Evolutionary conservation across 2,797 vertebrate species (phyloP).

Genomic region (Rhinogobio ventralis): DNA sequence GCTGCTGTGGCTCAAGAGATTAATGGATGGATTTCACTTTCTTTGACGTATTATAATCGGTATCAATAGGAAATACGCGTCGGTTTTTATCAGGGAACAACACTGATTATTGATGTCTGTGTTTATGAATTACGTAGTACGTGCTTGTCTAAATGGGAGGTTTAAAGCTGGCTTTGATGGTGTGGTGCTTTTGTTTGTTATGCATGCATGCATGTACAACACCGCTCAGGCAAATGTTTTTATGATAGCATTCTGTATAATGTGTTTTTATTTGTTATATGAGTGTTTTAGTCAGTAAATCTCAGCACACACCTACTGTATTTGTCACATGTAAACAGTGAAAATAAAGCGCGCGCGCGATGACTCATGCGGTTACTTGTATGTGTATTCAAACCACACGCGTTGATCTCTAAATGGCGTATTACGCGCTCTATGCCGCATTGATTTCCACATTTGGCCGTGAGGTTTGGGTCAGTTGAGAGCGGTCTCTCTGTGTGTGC

Average conservation of each 20-base stretch:
- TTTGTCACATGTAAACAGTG: constrained; percentile 37
- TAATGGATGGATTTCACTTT: constrained; percentile 34
- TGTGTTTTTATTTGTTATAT: not conserved
- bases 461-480: not conserved
- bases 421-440: not conserved
- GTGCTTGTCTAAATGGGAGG: not conserved
- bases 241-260: not conserved
- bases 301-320: not conserved
- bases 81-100: not conserved
- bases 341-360: not conserved
- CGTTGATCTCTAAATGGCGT: constrained; percentile 28
- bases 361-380: not conserved
- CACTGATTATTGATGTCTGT: not conserved
- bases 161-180: not conserved
- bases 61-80: not conserved
- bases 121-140: not conserved
- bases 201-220: not conserved
- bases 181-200: not conserved
- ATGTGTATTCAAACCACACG: constrained; percentile 20
- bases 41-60: not conserved
- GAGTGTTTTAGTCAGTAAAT: not conserved
- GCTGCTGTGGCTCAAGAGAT: constrained; percentile 50
- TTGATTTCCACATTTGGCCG: constrained; percentile 30
- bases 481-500: not conserved
- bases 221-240: not conserved